A percentile compares a stretch with the other conserved stretches of the same genome.
These are phyloP conservation scores for Eubasilissa regina DNA, from an alignment of 1,140 invertebrate species.

Conservation along the genomic window DNA sequence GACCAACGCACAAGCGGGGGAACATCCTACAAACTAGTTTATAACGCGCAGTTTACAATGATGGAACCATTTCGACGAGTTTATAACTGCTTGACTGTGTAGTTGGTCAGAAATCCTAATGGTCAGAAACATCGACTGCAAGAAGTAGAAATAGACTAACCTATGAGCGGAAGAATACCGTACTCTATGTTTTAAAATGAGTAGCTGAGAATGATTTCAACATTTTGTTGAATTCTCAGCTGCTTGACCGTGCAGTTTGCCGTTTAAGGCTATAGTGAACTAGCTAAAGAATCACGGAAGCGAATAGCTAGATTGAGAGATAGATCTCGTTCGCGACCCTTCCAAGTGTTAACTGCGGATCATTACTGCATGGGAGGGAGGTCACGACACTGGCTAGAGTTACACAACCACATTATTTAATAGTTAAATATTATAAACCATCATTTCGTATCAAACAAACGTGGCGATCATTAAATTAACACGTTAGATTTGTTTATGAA, in stretches of 20 bases:
- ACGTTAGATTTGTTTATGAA: not conserved
- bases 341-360: slow-evolving; percentile 48
- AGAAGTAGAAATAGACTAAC: too few relatives aligned
- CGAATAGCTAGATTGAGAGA: slow-evolving; percentile 55
- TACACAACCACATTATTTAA: not conserved
- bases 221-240: too few relatives aligned
- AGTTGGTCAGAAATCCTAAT: too few relatives aligned
- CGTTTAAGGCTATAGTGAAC: too few relatives aligned
- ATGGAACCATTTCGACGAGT: too few relatives aligned
- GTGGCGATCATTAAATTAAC: not conserved
- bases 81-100: too few relatives aligned
- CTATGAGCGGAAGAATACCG: too few relatives aligned
- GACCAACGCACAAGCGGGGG: not conserved
- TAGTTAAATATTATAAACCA: not conserved
- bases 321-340: slow-evolving; percentile 52
- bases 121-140: too few relatives aligned
- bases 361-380: slow-evolving; percentile 21
- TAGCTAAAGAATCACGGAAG: slow-evolving; percentile 44
- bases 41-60: too few relatives aligned
- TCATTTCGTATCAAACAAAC: not conserved
- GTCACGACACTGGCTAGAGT: slow-evolving; percentile 16
- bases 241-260: too few relatives aligned
- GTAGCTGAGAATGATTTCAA: too few relatives aligned
- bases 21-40: not conserved
- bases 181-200: too few relatives aligned